Base-by-base conservation (phyloP, 2,113 vertebrate species). In the Holacanthus passer region DNA sequence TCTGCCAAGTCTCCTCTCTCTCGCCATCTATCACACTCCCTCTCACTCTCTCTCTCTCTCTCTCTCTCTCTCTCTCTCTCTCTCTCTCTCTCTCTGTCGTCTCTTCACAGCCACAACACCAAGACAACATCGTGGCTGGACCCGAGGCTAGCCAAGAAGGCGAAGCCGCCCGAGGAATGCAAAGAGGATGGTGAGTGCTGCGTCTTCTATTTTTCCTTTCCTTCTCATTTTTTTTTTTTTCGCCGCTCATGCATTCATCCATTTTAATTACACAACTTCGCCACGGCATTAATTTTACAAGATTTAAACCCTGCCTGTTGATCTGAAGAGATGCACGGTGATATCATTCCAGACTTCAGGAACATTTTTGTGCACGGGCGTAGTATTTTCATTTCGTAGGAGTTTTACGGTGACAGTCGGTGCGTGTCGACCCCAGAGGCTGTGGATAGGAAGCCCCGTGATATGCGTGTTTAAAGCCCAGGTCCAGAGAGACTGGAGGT, bases 91-190 rank as follows among this genome's bases (percentile, higher is more conserved):
- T 69, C 56, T 83, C 77, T 80, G 80, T 83, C 73, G 68, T 92
- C 76, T 95, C 95, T 95, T 95, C 96, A 95, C 96, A 99, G 98
- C 96, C 98, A 99, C 96, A 99, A 99, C 96, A 99, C 97, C 95
- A 99, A 99, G 97, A 99, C 98, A 88, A 99, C 98, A 92, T 99
- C 98, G 95, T 99, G 98, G 98, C 96, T 99, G 95, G 98, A 99
- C 96, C 98, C 98, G 84, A 96, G 98, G 93, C 96, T 99, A 89
- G 98, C 98, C 92, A 99, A 99, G 96, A 99, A 98, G 96, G 97
- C 98, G 91, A 99, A 99, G 93, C 98, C 97, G 87, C 97, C 98
- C 47, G 98, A 99, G 96, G 98, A 99, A 94, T 99, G 98, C 96
- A 98, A 97, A 94, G 98, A 98, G 95, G 97, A 99, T 93, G 98